Percentiles rank a stretch among this genome's conserved stretches.
Evolutionary conservation across 2,888 invertebrate genomes (phyloP).

Genomic region (Epistrophe eligans): DNA sequence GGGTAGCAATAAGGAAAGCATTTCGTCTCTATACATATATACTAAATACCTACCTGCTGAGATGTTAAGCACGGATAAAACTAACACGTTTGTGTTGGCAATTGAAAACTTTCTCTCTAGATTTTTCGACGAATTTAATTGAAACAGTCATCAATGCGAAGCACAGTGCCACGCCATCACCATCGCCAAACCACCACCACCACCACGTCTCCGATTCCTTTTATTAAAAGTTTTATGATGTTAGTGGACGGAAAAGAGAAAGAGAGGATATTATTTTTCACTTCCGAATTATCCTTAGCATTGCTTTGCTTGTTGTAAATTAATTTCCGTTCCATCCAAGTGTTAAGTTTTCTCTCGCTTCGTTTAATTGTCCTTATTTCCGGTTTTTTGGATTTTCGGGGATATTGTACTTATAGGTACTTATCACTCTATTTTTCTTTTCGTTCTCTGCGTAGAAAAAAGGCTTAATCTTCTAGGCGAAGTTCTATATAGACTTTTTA

Average conservation of each 20-base stretch:
- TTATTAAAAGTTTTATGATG: constrained; percentile 11
- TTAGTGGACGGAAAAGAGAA: constrained; percentile 1
- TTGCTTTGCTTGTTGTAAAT: constrained; percentile 51
- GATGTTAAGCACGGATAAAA: constrained; percentile 70
- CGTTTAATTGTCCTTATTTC: constrained; percentile 71
- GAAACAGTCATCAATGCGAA: constrained; percentile 39
- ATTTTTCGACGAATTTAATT: constrained; percentile 65
- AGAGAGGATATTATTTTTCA: constrained; percentile 28
- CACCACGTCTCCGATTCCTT: background rate
- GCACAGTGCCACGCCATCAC: constrained; percentile 14
- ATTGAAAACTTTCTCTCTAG: constrained; percentile 70
- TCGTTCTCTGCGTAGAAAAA: background rate
- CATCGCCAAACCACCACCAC: background rate
- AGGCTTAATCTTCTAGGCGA: background rate
- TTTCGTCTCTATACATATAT: background rate
- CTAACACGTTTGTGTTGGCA: constrained; percentile 57
- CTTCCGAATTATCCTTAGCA: constrained; percentile 30
- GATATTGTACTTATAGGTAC: constrained; percentile 4
- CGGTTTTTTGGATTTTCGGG: constrained; percentile 45
- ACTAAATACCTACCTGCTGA: background rate
- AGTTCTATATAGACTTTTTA: background rate
- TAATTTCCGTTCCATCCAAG: constrained; percentile 72
- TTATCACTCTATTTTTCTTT: background rate
- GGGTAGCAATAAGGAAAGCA: background rate
- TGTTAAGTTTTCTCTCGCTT: constrained; percentile 70